A percentile compares a stretch with the other conserved stretches of the same genome.
phyloP scores from a whole-genome alignment of 2,113 vertebrate species.

The Erythrocercus mccallii region DNA sequence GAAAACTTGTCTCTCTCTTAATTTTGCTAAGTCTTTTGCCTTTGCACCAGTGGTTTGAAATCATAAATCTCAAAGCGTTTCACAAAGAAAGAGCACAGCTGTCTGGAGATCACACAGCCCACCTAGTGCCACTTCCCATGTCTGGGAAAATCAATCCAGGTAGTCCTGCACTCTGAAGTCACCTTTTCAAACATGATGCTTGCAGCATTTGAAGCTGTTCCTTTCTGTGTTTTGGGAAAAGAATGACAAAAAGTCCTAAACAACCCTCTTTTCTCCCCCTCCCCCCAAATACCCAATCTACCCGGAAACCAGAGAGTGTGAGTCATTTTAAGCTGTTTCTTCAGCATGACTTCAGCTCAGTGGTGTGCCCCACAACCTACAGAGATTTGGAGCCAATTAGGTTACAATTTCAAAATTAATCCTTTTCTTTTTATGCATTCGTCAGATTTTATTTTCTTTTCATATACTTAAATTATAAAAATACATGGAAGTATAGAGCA shows the following conservation, averaged over 20 bases:
- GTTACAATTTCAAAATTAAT: background rate
- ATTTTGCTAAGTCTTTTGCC: slow-evolving; percentile 5
- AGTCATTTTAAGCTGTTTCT: slow-evolving; percentile 47
- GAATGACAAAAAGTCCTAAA: background rate
- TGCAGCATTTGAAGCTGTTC: background rate
- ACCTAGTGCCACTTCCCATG: background rate
- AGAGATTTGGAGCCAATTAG: slow-evolving; percentile 12
- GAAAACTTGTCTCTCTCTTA: background rate
- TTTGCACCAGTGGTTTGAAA: background rate
- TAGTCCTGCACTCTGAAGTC: slow-evolving; percentile 4
- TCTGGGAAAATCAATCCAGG: slow-evolving; percentile 39
- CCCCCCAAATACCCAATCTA: background rate
- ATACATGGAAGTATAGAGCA: background rate
- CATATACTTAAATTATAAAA: background rate
- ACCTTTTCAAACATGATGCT: background rate
- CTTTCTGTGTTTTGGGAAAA: background rate
- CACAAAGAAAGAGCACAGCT: slow-evolving; percentile 9
- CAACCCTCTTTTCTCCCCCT: background rate
- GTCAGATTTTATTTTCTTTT: background rate
- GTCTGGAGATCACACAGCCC: background rate
- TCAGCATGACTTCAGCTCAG: slow-evolving; percentile 1
- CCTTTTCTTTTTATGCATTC: background rate
- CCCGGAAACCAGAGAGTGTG: background rate
- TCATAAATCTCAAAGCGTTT: background rate
- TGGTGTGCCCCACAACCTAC: slow-evolving; percentile 8